Evolutionary conservation across 2,888 invertebrate species (phyloP).

Genomic region (Epinotia demarniana): DNA sequence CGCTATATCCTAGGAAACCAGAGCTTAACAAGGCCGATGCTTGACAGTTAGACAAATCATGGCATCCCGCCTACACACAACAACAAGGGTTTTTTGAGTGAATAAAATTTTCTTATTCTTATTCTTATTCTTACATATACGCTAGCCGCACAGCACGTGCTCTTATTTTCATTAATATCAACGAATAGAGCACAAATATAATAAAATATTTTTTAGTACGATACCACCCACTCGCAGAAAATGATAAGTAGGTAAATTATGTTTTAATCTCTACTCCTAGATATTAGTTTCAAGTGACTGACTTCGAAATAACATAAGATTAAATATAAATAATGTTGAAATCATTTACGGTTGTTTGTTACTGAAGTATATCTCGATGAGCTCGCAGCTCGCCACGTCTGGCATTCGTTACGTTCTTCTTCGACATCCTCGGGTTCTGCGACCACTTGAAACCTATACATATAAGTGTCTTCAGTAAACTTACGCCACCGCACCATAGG

Average conservation of each 20-base stretch:
- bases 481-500: neutral
- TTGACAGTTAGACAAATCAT: too few relatives aligned
- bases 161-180: slow-evolving; percentile 8
- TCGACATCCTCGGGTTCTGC: neutral
- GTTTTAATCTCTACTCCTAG: slow-evolving; percentile 10
- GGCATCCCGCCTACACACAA: too few relatives aligned
- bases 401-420: neutral
- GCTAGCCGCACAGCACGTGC: too few relatives aligned
- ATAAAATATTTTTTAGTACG: slow-evolving; percentile 8
- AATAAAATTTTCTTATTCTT: too few relatives aligned
- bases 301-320: slow-evolving; percentile 23
- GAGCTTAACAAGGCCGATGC: too few relatives aligned
- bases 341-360: slow-evolving; percentile 22
- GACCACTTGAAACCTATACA: neutral
- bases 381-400: neutral
- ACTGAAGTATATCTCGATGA: neutral
- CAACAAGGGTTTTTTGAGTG: too few relatives aligned
- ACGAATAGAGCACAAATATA: slow-evolving; percentile 16
- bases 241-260: neutral
- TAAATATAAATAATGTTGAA: slow-evolving; percentile 23
- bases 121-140: too few relatives aligned
- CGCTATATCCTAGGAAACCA: too few relatives aligned
- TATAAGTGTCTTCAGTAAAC: neutral
- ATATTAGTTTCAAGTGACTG: slow-evolving; percentile 36
- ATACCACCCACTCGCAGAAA: neutral